Conservation (phyloP, 2,113 vertebrate genomes). For the Gnathonemus longibarbis region DNA sequence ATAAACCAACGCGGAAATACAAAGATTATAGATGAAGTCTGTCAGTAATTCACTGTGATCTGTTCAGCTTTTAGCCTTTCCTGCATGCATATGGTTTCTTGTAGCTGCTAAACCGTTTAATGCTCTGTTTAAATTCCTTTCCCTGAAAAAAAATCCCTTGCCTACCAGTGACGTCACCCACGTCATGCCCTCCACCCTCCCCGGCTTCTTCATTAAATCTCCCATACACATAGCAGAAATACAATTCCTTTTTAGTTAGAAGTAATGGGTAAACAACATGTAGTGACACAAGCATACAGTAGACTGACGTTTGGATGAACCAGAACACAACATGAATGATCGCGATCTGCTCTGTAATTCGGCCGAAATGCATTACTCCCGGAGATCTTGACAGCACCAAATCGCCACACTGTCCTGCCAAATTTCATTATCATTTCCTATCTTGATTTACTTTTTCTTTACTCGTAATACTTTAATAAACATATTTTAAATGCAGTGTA, state of each 20-base stretch:
- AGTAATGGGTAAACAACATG: not conserved
- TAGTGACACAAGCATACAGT: not conserved
- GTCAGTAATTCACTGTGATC: not conserved
- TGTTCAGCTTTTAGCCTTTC: not conserved
- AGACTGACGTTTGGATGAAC: not conserved
- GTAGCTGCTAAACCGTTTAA: not conserved
- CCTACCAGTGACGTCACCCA: constrained; percentile 1
- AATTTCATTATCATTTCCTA: not conserved
- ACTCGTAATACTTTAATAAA: not conserved
- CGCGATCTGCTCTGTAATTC: not conserved
- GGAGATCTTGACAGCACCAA: not conserved
- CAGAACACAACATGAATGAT: not conserved
- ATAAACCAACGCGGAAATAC: not conserved
- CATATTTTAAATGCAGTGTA: not conserved
- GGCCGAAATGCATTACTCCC: not conserved
- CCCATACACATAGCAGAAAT: not conserved
- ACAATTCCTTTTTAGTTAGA: not conserved
- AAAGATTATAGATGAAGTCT: not conserved
- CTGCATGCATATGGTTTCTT: not conserved
- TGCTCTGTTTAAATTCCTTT: constrained; percentile 8
- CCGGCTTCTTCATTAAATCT: not conserved
- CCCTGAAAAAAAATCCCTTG: not conserved
- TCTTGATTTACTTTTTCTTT: not conserved
- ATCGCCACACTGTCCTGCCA: not conserved
- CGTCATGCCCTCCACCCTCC: not conserved